phyloP scores from a whole-genome alignment of 2,797 vertebrate genomes.

The Muraenolepis orangiensis region DNA sequence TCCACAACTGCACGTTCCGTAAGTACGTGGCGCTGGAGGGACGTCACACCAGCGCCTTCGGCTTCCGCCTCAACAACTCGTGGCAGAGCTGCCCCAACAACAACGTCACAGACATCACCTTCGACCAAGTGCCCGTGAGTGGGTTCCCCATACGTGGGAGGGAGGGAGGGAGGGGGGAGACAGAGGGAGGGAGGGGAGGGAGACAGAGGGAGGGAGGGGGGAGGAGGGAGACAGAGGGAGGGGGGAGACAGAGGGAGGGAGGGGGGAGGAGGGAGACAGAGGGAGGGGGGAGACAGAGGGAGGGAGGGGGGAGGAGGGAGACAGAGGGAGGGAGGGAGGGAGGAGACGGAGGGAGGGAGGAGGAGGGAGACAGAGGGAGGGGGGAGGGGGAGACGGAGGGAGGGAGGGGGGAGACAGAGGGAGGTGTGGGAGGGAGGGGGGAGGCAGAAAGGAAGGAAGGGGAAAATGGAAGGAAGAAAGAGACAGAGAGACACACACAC shows the following conservation, averaged over 20 bases:
- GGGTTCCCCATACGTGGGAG: not conserved
- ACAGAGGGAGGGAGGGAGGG: no score
- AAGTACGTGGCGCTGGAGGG: constrained; percentile 87
- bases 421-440: no score
- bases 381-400: not conserved
- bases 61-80: constrained; percentile 94
- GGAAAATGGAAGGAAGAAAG: no score
- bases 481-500: no score
- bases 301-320: no score
- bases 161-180: no score
- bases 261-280: not conserved
- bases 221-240: not conserved
- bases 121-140: constrained; percentile 91
- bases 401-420: no score
- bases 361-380: no score
- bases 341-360: no score
- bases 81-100: constrained; percentile 99
- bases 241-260: no score
- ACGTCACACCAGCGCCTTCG: constrained; percentile 91
- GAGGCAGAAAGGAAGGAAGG: no score
- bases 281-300: no score
- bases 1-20: constrained; percentile 96
- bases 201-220: not conserved
- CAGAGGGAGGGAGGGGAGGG: not conserved
- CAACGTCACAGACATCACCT: constrained; percentile 81